Conservation (phyloP, 1,140 invertebrate genomes). For the Rhagoletis pomonella region DNA sequence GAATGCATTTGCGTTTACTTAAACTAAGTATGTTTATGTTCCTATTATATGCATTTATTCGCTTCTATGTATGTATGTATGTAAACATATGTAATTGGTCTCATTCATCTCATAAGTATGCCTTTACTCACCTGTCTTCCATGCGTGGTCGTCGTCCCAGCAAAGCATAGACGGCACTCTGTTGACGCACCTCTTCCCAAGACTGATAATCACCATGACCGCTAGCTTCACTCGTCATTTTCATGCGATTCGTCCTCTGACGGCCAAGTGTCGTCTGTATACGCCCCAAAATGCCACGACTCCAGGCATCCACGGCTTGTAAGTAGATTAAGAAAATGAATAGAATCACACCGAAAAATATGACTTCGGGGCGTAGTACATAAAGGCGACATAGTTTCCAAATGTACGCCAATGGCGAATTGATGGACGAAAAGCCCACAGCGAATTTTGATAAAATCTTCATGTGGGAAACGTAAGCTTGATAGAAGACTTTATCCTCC, state of each 20-base stretch:
- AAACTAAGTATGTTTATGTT: background rate
- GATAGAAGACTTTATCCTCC: conserved; percentile 89
- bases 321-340: conserved; percentile 84
- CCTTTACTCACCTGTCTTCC: conserved; percentile 84
- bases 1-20: background rate
- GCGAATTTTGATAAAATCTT: conserved; percentile 87
- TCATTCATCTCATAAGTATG: background rate
- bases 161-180: conserved; percentile 89
- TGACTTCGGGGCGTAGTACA: conserved; percentile 84
- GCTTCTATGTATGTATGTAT: no score
- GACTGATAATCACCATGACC: conserved; percentile 78
- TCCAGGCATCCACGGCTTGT: conserved; percentile 87
- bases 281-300: conserved; percentile 82
- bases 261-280: conserved; percentile 81
- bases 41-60: background rate
- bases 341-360: conserved; percentile 80
- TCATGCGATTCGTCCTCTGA: conserved; percentile 77
- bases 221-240: conserved; percentile 76
- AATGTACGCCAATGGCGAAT: conserved; percentile 80
- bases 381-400: conserved; percentile 84
- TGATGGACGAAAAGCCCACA: conserved; percentile 79
- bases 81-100: background rate
- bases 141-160: conserved; percentile 91
- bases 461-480: conserved; percentile 88
- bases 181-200: conserved; percentile 85